Evolutionary conservation across 2,888 invertebrate species (phyloP).

Genomic region (Drosophila algonquin): DNA sequence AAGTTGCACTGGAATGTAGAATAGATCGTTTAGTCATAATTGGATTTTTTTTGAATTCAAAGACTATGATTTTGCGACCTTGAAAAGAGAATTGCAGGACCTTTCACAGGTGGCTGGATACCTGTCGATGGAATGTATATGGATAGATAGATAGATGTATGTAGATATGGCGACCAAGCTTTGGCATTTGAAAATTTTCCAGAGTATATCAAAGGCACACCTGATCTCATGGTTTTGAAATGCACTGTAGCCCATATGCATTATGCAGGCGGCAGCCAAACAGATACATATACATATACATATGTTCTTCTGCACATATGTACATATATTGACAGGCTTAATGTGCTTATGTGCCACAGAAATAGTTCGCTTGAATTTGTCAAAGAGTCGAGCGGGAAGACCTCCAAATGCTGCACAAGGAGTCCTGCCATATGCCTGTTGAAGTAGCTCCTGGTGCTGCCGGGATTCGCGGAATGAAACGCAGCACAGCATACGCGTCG

Average conservation of each 20-base stretch:
- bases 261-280: constrained; percentile 18
- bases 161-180: no score
- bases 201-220: no score
- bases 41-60: no score
- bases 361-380: constrained; percentile 40
- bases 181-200: no score
- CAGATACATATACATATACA: no score
- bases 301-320: neutral
- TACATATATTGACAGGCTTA: constrained; percentile 31
- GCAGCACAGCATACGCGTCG: constrained; percentile 56
- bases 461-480: constrained; percentile 23
- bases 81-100: no score
- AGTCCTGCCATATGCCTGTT: neutral
- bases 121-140: no score
- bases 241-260: constrained; percentile 7
- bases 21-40: no score
- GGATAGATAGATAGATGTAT: no score
- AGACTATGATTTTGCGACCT: no score
- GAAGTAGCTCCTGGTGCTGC: neutral
- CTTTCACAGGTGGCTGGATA: no score
- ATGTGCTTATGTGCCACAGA: constrained; percentile 25
- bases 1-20: no score
- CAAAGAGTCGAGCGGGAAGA: constrained; percentile 1
- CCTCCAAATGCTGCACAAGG: neutral
- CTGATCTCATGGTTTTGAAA: neutral